Conservation (phyloP, 2,797 vertebrate genomes). For the Falco naumanni region DNA sequence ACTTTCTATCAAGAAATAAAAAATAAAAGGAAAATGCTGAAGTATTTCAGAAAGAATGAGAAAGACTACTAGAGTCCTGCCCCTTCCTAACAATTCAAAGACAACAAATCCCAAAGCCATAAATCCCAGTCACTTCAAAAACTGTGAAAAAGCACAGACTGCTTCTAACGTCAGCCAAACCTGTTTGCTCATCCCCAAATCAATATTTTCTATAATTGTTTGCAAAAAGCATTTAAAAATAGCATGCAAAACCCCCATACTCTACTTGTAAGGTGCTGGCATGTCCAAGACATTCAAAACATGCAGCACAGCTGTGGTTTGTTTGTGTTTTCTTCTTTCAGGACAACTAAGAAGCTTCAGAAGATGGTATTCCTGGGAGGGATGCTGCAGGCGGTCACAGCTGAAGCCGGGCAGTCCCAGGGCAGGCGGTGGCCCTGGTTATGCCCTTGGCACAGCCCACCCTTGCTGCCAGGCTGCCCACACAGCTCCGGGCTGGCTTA, state of each 20-base stretch:
- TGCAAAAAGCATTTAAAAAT: not conserved
- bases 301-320: not conserved
- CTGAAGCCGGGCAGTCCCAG: not conserved
- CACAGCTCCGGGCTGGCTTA: not conserved
- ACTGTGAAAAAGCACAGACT: not conserved
- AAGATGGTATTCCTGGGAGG: not conserved
- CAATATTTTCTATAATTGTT: not conserved
- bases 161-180: not conserved
- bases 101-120: not conserved
- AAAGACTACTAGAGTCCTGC: not conserved
- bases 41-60: not conserved
- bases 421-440: fast-evolving
- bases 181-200: not conserved
- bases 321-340: not conserved
- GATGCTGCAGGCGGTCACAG: not conserved
- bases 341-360: not conserved
- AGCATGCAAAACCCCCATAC: not conserved
- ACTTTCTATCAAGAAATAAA: not conserved
- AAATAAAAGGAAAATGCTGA: not conserved
- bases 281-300: not conserved
- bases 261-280: not conserved
- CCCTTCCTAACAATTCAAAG: not conserved
- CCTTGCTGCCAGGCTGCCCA: fast-evolving
- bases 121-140: not conserved
- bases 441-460: not conserved